These are phyloP conservation scores for Oligia latruncula DNA, from an alignment of 2,888 invertebrate genomes.

Conservation along the genomic window DNA sequence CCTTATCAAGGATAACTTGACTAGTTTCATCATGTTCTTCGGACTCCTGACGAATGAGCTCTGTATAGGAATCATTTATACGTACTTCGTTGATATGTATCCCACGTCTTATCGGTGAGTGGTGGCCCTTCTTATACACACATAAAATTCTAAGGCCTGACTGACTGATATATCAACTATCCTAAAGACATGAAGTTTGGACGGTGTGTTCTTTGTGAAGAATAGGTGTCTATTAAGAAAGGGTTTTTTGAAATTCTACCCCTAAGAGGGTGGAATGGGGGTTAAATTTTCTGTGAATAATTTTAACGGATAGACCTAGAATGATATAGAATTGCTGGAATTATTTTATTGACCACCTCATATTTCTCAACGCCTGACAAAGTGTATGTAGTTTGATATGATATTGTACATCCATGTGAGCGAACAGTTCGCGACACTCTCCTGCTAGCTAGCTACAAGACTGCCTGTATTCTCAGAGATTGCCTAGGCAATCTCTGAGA, in stretches of 20 bases:
- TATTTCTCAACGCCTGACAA: not conserved
- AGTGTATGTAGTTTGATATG: not conserved
- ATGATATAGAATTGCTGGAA: not conserved
- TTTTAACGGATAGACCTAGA: not conserved
- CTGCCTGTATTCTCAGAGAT: too few relatives aligned
- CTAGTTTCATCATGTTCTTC: slow-evolving; percentile 73
- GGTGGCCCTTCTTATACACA: too few relatives aligned
- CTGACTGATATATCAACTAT: too few relatives aligned
- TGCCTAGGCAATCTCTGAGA: not conserved
- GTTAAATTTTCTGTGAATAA: too few relatives aligned
- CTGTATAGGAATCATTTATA: slow-evolving; percentile 71
- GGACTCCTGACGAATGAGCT: slow-evolving; percentile 69
- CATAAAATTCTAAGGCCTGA: too few relatives aligned
- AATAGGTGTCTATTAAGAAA: too few relatives aligned
- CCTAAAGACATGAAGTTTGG: too few relatives aligned
- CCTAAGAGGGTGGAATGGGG: too few relatives aligned
- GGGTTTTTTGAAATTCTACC: too few relatives aligned
- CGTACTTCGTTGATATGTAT: slow-evolving; percentile 77
- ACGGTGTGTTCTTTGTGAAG: too few relatives aligned
- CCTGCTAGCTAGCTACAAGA: not conserved
- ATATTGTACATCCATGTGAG: not conserved
- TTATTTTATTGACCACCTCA: not conserved
- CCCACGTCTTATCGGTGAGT: slow-evolving; percentile 77
- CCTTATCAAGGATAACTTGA: slow-evolving; percentile 65
- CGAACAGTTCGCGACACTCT: not conserved